Percentiles rank a stretch among this genome's conserved stretches.
These are phyloP conservation scores for Hyposmocoma kahamanoa DNA, from an alignment of 1,140 invertebrate genomes.

Conservation along the genomic window DNA sequence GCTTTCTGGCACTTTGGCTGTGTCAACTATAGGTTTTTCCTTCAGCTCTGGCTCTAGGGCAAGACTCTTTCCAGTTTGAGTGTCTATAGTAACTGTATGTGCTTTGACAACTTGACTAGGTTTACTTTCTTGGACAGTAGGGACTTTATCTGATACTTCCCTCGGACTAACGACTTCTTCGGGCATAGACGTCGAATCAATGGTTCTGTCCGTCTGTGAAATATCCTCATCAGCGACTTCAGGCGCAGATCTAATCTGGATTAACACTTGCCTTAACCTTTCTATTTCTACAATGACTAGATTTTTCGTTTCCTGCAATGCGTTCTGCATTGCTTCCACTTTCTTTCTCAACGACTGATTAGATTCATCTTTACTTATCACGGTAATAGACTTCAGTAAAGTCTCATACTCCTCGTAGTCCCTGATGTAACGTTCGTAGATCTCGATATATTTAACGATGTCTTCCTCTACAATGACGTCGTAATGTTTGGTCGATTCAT, in stretches of 20 bases:
- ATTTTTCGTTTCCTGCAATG: conserved; percentile 74
- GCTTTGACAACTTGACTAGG: conserved; percentile 8
- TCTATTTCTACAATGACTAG: conserved; percentile 75
- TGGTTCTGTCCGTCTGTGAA: conserved; percentile 74
- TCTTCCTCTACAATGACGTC: conserved; percentile 56
- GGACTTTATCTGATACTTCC: conserved; percentile 19
- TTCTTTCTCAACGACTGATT: conserved; percentile 74
- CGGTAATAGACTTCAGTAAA: conserved; percentile 74
- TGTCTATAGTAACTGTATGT: conserved; percentile 55
- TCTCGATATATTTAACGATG: conserved; percentile 62
- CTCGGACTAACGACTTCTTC: conserved; percentile 71
- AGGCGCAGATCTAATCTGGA: conserved; percentile 46
- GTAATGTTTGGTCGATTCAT: conserved; percentile 42
- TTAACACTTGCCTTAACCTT: conserved; percentile 63
- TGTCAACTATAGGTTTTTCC: conserved; percentile 10
- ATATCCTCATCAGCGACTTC: conserved; percentile 62
- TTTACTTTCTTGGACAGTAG: conserved; percentile 13
- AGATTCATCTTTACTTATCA: conserved; percentile 73
- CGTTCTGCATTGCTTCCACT: conserved; percentile 70
- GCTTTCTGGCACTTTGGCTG: conserved; percentile 3
- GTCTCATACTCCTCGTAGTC: conserved; percentile 75
- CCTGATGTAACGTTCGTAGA: conserved; percentile 69
- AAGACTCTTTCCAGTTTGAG: conserved; percentile 76
- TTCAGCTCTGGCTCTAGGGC: conserved; percentile 31
- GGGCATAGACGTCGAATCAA: conserved; percentile 77